These are phyloP conservation scores for Mesocentrotus franciscanus DNA, from an alignment of 53 echinoderm and acorn worm genomes.

Conservation along the genomic window DNA sequence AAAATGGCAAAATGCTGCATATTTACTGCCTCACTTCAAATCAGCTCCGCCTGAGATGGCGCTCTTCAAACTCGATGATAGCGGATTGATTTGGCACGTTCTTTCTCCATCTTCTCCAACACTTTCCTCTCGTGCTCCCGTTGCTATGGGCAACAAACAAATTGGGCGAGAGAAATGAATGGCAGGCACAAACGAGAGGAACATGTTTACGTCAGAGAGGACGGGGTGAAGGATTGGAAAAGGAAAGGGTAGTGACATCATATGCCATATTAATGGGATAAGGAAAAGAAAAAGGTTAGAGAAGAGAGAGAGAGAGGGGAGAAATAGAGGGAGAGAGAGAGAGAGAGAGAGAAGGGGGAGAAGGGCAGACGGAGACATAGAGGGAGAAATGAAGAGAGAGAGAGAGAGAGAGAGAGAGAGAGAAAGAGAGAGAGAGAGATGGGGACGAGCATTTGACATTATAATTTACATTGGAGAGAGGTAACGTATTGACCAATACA, in stretches of 20 bases:
- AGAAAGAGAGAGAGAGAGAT: neutral
- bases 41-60: constrained; percentile 34
- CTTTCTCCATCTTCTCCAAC: constrained; percentile 67
- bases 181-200: constrained; percentile 26
- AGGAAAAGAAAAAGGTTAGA: neutral
- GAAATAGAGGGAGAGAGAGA: neutral
- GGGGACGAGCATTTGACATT: too few species aligned
- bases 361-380: neutral
- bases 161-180: constrained; percentile 57
- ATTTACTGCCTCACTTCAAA: neutral
- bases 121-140: constrained; percentile 66
- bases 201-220: constrained; percentile 55
- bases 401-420: neutral
- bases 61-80: constrained; percentile 68
- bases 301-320: neutral
- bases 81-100: constrained; percentile 65
- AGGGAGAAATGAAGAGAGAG: neutral
- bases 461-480: too few species aligned
- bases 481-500: too few species aligned
- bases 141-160: constrained; percentile 65
- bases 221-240: neutral
- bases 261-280: neutral
- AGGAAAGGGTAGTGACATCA: neutral
- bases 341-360: constrained; percentile 20
- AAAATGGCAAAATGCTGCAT: neutral